phyloP scores from a whole-genome alignment of 2,888 invertebrate genomes.

The Eupithecia exiguata region DNA sequence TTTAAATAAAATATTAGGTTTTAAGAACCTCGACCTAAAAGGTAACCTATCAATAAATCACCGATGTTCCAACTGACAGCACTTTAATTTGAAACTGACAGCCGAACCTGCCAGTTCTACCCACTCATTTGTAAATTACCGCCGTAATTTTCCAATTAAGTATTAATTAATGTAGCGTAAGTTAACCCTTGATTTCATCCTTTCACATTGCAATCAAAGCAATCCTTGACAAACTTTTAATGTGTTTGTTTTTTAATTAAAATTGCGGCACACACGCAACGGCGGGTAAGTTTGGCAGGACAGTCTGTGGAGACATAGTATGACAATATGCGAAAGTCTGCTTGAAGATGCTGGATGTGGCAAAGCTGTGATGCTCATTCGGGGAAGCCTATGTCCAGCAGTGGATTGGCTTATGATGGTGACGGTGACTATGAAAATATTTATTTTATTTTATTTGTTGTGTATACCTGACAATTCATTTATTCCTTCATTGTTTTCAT shows the following conservation, averaged over 20 bases:
- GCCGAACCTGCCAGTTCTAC: slow-evolving; percentile 15
- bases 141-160: slow-evolving; percentile 42
- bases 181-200: slow-evolving; percentile 7
- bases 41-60: slow-evolving; percentile 13
- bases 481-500: neutral
- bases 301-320: neutral
- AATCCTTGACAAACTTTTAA: neutral
- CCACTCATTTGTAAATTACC: slow-evolving; percentile 35
- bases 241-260: neutral
- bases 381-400: neutral
- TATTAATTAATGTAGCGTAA: slow-evolving; percentile 20
- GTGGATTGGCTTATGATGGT: neutral
- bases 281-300: neutral
- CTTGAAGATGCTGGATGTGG: neutral
- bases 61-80: slow-evolving; percentile 13
- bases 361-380: neutral
- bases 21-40: slow-evolving; percentile 7
- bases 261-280: neutral
- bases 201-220: slow-evolving; percentile 8
- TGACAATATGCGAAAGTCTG: neutral
- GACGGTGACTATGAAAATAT: neutral
- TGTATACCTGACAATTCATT: neutral
- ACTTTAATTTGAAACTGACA: slow-evolving; percentile 20
- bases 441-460: no score
- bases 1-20: neutral